Base-by-base conservation (phyloP, 2,113 vertebrate species). In the Aegithalos caudatus region DNA sequence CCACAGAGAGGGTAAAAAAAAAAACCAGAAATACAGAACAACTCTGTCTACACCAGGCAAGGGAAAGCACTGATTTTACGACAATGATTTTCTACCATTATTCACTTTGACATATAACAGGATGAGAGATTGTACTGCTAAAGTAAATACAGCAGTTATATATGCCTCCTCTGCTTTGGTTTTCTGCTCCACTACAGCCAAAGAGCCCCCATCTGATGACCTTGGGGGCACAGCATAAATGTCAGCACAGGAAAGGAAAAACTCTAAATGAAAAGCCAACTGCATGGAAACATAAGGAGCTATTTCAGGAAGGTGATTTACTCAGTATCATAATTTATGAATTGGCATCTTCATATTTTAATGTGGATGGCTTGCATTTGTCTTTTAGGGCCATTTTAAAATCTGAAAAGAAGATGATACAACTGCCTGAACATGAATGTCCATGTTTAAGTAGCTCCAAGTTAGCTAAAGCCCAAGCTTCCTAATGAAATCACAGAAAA, bases 1-100 rank as follows among this genome's bases (percentile, higher is more conserved):
- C 95, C 91, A 70, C 37, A 79, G 88, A 96, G 88, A 95, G 88
- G 57, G 77, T 86, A 95, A 94, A 93, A 89, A 72, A 92, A 50
- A 7, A n/a, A n/a, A n/a, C n/a, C 94, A 96, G 69, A 78, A 96
- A 67, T 76, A 86, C 2, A 70, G 81, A 91, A 86, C 60, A 86
- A 92, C 80, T 65, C 50, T 47, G 71, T 70, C 86, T 65, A 83
- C 47, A 60, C 9, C 1, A 2, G 64, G 94, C 86, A 92, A 95
- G 45, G 86, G 86, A 96, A 96, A 95, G 61, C 53, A 92, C 74
- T 66, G 66, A 72, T 91, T 96, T 96, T 93, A 92, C 1, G 1
- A 87, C 48, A 92, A 42, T 56, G 70, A 93, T 92, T 94, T 96
- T 88, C 88, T 90, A 42, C 53, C 24, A 31, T 94, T 94, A 88